Base-by-base conservation (phyloP, 2,113 vertebrate species). In the Tauraco erythrolophus region DNA sequence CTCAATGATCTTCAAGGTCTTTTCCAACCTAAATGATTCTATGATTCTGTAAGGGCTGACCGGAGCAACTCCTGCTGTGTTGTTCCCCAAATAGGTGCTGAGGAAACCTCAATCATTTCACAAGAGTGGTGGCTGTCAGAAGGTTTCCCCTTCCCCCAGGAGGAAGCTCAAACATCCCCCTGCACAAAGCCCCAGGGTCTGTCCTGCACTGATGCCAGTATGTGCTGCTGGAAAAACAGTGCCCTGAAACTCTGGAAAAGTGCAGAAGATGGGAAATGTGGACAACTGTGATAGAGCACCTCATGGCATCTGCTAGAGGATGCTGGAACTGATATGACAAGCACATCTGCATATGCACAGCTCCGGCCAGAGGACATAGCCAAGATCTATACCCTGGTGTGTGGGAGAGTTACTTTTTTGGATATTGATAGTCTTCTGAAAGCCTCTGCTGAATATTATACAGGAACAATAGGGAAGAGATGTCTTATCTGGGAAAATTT, bases 351-450 rank as follows among this genome's bases (percentile, higher is more conserved):
- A 17, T 9, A 19, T 18, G 9, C 28, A 19, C 31, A 56, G 27
- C 18, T 76, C 53, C 57, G 80, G 33, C 24, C 48, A 74, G 37
- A 70, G 37, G 18, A 17, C 33, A 23, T 60, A 83, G 50, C 9
- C 0, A 9, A 31, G 7, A 31, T 7, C 21, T 64, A 35, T 4
- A 45, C 2, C 9, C 2, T 0, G 0, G 8, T 61, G 30, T 45
- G 7, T 60, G 37, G 45, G 10, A 70, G 21, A 70, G 30, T 54
- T 48, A 28, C 8, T 50, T 57, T 58, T 83, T 53, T 78, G 31
- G 50, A 50, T 77, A 70, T 4, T 39, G 21, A 43, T 19, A 35
- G 23, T 45, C 35, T 50, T 84, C 33, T 2, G 5, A 91, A 88
- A 84, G 25, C 3, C 58, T 74, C 13, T 77, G 30, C 15, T 86